Percentiles rank a stretch among this genome's conserved stretches.
Evolutionary conservation across 1,140 invertebrate species (phyloP).

Genomic region (Akabosia matsudoensis): DNA sequence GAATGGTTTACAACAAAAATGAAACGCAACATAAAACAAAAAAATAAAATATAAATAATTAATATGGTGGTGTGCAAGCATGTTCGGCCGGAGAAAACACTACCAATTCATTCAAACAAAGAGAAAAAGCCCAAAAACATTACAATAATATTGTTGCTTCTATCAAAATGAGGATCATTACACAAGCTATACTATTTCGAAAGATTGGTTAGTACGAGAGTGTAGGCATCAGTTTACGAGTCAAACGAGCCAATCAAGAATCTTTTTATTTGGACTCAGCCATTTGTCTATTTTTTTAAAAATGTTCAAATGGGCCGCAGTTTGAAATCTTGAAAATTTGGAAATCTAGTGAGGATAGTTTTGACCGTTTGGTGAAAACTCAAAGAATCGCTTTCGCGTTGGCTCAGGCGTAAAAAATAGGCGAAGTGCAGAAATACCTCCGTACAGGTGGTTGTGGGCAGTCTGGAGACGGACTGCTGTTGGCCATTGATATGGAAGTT

Average conservation of each 20-base stretch:
- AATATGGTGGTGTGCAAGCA: not conserved
- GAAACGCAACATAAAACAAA: not conserved
- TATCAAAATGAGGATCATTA: too few species aligned
- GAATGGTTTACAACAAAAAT: not conserved
- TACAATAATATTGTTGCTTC: too few species aligned
- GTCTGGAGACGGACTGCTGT: slow-evolving; percentile 39
- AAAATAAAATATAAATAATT: not conserved
- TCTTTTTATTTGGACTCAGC: too few species aligned
- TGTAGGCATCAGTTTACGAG: too few species aligned
- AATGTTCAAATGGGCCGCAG: too few species aligned
- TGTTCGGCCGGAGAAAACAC: not conserved
- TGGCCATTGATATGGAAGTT: slow-evolving; percentile 40
- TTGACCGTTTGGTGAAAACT: slow-evolving; percentile 38
- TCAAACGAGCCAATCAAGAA: too few species aligned
- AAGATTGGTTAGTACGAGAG: too few species aligned
- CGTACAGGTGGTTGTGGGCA: slow-evolving; percentile 39
- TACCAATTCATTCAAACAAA: too few species aligned
- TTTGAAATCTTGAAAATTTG: too few species aligned
- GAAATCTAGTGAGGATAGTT: slow-evolving; percentile 27
- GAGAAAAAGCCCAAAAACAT: too few species aligned
- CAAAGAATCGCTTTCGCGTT: slow-evolving; percentile 46
- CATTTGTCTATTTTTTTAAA: too few species aligned
- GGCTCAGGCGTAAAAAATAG: slow-evolving; percentile 47
- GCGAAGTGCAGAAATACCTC: slow-evolving; percentile 46
- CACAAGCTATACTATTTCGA: too few species aligned